phyloP scores from a whole-genome alignment of 1,140 invertebrate genomes.

The Tyrophagus putrescentiae region DNA sequence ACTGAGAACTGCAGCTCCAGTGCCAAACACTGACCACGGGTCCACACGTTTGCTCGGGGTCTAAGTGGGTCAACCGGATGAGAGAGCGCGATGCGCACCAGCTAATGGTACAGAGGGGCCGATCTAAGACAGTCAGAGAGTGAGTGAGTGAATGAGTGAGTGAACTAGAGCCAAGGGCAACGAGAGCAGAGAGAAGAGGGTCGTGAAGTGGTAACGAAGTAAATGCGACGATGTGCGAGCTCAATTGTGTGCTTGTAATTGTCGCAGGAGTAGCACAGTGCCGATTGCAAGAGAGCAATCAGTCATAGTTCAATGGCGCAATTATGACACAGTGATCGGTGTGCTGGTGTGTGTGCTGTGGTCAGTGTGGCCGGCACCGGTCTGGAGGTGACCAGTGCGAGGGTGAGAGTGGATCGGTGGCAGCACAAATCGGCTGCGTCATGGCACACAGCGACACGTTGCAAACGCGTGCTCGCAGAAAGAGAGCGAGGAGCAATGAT shows the following conservation, averaged over 20 bases:
- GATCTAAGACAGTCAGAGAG: background rate
- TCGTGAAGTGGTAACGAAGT: no score
- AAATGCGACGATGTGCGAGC: no score
- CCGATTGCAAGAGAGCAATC: background rate
- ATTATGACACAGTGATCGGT: background rate
- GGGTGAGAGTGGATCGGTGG: background rate
- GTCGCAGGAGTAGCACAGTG: no score
- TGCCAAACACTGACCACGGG: background rate
- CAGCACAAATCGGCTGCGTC: background rate
- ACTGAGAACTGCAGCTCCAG: no score
- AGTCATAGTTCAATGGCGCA: background rate
- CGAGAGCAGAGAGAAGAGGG: background rate
- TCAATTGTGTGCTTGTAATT: no score
- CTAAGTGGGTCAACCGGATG: conserved; percentile 13
- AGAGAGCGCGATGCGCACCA: background rate
- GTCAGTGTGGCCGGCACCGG: background rate
- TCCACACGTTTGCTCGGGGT: background rate
- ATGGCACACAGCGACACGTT: background rate
- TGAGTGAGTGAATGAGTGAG: conserved; percentile 3
- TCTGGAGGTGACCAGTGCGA: background rate
- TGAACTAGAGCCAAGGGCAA: conserved; percentile 2
- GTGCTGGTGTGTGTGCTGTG: background rate
- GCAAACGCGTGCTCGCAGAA: background rate
- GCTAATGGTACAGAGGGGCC: background rate
- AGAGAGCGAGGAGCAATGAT: background rate